Base-by-base conservation (phyloP, 1,140 invertebrate genomes). In the Conus betulinus region DNA sequence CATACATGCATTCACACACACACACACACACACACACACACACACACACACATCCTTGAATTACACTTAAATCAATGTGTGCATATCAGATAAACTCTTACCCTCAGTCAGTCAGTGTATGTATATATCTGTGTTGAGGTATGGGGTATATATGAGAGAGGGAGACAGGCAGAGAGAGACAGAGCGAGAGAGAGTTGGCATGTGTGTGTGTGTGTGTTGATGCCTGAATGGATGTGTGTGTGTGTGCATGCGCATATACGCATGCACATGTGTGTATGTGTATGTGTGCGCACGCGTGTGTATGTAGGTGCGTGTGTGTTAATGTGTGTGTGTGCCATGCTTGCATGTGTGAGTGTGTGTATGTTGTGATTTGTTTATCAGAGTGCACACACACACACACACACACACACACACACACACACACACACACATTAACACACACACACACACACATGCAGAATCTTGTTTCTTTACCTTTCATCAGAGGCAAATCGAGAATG, bases 371-470 rank as follows among this genome's bases (percentile, higher is more conserved):
- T 39, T 39, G 39, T 3, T 39, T 39, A 39, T 39, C 3, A 39
- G 39, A 39, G 39, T 7, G 7, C 2, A 7, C 2, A 7, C 20
- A 5, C 20, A 74, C 71, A 25, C 25, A 74, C 25, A 25, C 20
- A 25, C 20, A 74, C 25, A 74, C 71, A 74, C 71, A 74, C 71
- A 74, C 71, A 74, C 71, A 74, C 67, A 74, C n/a, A 74, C 67
- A 74, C 67, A 74, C 67, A 74, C 20, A 74, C 20, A 74, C 20
- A 74, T 25, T 10, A 5, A 74, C 20, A 74, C 20, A 74, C 20
- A 74, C 6, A 74, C 20, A 7, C 7, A 7, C 20, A 7, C 7
- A 7, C 20, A 74, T 23, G 23, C 20, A 74, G 11, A 74, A 8
- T 17, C 20, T 17, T 25, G 23, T 25, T 17, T 25, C 7, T 17